Evolutionary conservation across 2,113 vertebrate species (phyloP), one percentile per base, ranked within the genome.

Genomic region (Lagopus leucura): DNA sequence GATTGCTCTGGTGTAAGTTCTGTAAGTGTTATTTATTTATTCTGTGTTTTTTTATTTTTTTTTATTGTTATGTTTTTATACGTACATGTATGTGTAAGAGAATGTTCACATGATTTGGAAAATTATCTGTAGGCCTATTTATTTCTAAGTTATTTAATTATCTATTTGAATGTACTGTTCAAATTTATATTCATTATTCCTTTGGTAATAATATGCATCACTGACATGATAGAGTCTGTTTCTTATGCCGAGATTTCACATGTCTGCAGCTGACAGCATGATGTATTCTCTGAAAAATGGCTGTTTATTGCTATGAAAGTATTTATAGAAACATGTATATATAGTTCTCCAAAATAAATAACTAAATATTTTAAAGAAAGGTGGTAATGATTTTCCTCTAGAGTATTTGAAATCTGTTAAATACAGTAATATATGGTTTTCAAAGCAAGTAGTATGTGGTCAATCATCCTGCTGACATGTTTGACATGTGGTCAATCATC

Each of bases 1-100:
- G 86, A 96, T 61, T 96, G 95, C 61, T 96, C 96, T n/a, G 83
- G 81, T 9, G 58, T 0, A 78, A 93, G 54, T 81, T 79, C 95
- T 65, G 96, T 96, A 92, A 95, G 96, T 95, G 17, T 22, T 78
- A 10, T 20, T 77, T 77, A 8, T 67, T 86, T n/a, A 17, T n/a
- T 69, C 42, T 10, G 45, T 0, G 10, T 64, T 89, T 94, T 65
- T 72, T 9, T 8, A n/a, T 38, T 38, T 20, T 77, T 77, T 8
- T 67, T 86, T n/a, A 17, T n/a, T 69, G 45, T 10, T 38, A 48
- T 0, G 10, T 64, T 89, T 75, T 76, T 52, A 64, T 28, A 10
- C 15, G 38, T 43, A 8, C 57, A 54, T 30, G 64, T 81, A 30
- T 54, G 14, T 52, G 50, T 52, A 52, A 52, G 25, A 17, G 52